Percentiles rank a stretch among this genome's conserved stretches.
Evolutionary conservation across 1,140 invertebrate species (phyloP).

Genomic region (Sitobion miscanthi): DNA sequence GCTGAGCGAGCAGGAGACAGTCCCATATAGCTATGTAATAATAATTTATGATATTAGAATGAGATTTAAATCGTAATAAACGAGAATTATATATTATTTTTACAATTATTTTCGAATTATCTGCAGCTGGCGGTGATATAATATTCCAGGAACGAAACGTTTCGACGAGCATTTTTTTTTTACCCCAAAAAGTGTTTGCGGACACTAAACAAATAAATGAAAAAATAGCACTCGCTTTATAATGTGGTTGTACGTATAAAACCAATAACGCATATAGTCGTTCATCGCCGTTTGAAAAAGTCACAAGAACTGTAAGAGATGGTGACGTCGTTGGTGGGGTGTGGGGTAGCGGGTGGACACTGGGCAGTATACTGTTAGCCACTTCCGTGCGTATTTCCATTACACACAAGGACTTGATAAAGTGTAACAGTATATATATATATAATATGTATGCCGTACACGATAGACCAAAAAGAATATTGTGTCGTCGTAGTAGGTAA

Average conservation of each 20-base stretch:
- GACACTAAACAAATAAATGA: slow-evolving; percentile 1
- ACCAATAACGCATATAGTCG: not conserved
- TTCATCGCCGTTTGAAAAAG: not conserved
- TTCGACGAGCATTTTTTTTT: not conserved
- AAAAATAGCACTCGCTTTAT: not conserved
- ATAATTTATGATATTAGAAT: not conserved
- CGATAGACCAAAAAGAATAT: not conserved
- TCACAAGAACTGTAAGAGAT: not conserved
- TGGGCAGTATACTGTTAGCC: not conserved
- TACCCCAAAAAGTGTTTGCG: not conserved
- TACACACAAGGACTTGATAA: not conserved
- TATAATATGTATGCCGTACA: not conserved
- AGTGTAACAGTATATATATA: not conserved
- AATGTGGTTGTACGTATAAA: not conserved
- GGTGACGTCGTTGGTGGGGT: not conserved
- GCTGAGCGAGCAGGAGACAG: too few relatives aligned
- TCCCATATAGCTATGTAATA: not conserved
- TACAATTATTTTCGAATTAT: not conserved
- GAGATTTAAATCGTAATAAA: not conserved
- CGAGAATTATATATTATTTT: not conserved
- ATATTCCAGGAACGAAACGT: not conserved
- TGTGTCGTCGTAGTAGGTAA: not conserved
- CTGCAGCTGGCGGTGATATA: not conserved
- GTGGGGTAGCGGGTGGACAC: too few relatives aligned
- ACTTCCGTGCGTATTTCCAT: not conserved